Percentiles rank a stretch among this genome's conserved stretches.
Conservation (phyloP, 2,113 vertebrate species). For the Crotalus helleri region DNA sequence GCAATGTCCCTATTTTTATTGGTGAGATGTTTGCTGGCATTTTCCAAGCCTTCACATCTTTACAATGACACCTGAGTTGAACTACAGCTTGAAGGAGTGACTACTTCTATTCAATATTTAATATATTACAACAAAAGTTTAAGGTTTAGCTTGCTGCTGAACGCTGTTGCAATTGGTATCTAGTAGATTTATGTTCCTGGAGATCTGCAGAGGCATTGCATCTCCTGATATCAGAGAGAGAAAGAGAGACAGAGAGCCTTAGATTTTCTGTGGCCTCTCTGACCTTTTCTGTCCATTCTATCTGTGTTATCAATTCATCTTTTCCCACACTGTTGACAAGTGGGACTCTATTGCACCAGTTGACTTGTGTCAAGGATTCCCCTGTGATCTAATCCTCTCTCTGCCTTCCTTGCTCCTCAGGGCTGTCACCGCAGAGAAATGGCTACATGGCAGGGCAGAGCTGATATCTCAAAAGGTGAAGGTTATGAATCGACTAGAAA, state of each 20-base stretch:
- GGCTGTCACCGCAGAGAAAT: conserved; percentile 60
- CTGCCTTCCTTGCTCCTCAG: conserved; percentile 38
- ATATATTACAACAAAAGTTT: conserved; percentile 12
- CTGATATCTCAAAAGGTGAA: conserved; percentile 32
- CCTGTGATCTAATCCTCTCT: conserved; percentile 31
- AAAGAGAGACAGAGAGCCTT: conserved; percentile 59
- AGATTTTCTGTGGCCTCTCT: conserved; percentile 47
- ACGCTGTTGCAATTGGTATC: conserved; percentile 14
- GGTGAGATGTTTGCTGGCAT: not conserved
- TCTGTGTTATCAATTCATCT: conserved; percentile 69
- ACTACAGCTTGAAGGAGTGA: not conserved
- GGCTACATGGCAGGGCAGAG: conserved; percentile 19
- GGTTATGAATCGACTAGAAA: not conserved
- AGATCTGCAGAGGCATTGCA: conserved; percentile 39
- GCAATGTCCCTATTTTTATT: not conserved
- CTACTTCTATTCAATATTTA: conserved; percentile 4
- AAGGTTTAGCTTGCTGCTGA: conserved; percentile 9
- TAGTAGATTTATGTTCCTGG: conserved; percentile 38
- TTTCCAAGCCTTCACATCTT: not conserved
- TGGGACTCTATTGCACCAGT: conserved; percentile 57
- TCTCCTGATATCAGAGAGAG: conserved; percentile 46
- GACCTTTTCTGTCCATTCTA: conserved; percentile 70
- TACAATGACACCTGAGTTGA: not conserved
- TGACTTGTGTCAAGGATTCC: conserved; percentile 67
- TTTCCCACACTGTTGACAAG: conserved; percentile 51